phyloP scores from a whole-genome alignment of 2,888 invertebrate species.

The Eilema depressum region DNA sequence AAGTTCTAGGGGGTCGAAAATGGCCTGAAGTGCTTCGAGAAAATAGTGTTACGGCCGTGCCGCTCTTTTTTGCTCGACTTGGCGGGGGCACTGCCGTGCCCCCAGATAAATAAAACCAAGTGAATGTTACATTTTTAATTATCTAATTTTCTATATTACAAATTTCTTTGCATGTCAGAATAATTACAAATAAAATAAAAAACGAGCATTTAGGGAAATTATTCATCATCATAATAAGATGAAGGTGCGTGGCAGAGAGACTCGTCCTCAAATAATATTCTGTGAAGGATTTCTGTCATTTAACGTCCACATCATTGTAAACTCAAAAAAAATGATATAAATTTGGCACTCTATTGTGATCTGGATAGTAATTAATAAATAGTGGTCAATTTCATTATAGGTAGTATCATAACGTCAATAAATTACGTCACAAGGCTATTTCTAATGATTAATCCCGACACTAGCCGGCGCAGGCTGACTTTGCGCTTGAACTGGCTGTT shows the following conservation, averaged over 20 bases:
- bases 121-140: slow-evolving; percentile 31
- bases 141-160: slow-evolving; percentile 38
- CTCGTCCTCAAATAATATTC: background rate
- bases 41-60: too few relatives aligned
- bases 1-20: too few relatives aligned
- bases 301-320: background rate
- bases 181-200: slow-evolving; percentile 33
- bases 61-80: too few relatives aligned
- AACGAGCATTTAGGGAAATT: slow-evolving; percentile 39
- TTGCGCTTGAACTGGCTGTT: slow-evolving; percentile 37
- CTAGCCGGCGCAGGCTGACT: slow-evolving; percentile 41
- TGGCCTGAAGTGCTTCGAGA: too few relatives aligned
- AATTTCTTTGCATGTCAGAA: slow-evolving; percentile 31
- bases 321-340: slow-evolving; percentile 20
- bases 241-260: background rate
- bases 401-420: slow-evolving; percentile 18
- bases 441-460: slow-evolving; percentile 35
- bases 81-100: too few relatives aligned
- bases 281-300: background rate
- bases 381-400: slow-evolving; percentile 22
- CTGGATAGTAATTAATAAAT: slow-evolving; percentile 38
- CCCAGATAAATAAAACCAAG: background rate
- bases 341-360: slow-evolving; percentile 56
- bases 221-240: background rate
- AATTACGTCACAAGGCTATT: slow-evolving; percentile 13